Evolutionary conservation across 2,113 vertebrate genomes (phyloP).

Genomic region (Cnemophilus loriae): DNA sequence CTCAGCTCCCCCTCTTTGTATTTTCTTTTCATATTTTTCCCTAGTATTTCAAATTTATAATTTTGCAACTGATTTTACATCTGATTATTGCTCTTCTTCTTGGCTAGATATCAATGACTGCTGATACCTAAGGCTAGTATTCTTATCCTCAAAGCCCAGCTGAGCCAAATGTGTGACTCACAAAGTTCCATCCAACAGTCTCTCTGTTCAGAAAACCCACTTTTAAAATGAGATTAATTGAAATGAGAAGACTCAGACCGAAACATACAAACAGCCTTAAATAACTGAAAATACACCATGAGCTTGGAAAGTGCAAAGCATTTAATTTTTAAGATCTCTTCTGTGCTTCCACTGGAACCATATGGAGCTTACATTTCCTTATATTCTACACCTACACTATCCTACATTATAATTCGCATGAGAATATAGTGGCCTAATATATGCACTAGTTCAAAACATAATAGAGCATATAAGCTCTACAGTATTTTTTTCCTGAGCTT

Average conservation of each 20-base stretch:
- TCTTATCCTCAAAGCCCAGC: not conserved
- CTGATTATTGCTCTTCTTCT: not conserved
- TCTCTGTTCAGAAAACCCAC: not conserved
- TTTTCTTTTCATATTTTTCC: not conserved
- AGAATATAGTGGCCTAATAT: not conserved
- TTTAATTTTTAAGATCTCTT: not conserved
- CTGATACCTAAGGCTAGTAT: not conserved
- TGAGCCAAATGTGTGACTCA: conserved; percentile 32
- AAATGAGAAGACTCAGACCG: not conserved
- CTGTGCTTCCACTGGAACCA: not conserved
- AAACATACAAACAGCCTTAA: not conserved
- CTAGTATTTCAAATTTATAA: not conserved
- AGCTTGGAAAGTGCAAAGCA: not conserved
- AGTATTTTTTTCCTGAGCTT: not conserved
- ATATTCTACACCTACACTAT: not conserved
- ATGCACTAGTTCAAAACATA: not conserved
- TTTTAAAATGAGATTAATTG: not conserved
- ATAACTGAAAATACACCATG: not conserved
- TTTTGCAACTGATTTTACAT: conserved; percentile 3
- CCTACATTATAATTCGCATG: not conserved
- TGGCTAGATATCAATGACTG: not conserved
- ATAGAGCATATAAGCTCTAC: not conserved
- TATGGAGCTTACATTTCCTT: not conserved
- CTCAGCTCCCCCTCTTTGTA: not conserved
- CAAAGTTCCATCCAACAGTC: not conserved